A percentile compares a stretch with the other conserved stretches of the same genome.
phyloP scores from a whole-genome alignment of 2,797 vertebrate genomes.

The Pangasius macronema region DNA sequence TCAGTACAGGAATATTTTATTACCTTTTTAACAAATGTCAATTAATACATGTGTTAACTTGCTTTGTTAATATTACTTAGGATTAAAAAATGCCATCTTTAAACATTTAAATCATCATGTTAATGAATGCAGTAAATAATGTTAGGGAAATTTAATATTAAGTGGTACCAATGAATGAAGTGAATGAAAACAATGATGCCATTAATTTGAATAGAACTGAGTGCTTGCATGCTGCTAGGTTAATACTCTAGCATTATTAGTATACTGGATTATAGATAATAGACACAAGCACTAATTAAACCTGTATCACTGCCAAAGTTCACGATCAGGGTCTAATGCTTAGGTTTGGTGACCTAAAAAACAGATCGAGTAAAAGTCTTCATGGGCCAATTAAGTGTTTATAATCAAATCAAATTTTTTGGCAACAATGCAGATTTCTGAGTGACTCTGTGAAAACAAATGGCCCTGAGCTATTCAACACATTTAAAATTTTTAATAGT shows the following conservation, averaged over 20 bases:
- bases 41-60: not conserved
- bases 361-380: not conserved
- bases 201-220: not conserved
- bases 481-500: not conserved
- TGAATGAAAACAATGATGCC: not conserved
- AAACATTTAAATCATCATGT: not conserved
- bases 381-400: not conserved
- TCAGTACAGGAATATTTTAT: not conserved
- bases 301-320: not conserved
- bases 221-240: not conserved
- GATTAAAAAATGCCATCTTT: not conserved
- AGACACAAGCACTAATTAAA: constrained; percentile 9
- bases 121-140: not conserved
- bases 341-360: not conserved
- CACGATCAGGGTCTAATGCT: not conserved
- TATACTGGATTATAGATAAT: not conserved
- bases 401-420: not conserved
- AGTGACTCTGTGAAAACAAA: not conserved
- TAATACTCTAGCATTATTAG: not conserved
- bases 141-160: not conserved
- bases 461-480: not conserved
- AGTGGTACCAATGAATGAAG: not conserved
- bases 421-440: not conserved
- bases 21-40: not conserved
- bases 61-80: not conserved